These are phyloP conservation scores for Sclerurus mexicanus DNA, from an alignment of 2,113 vertebrate species.

Conservation along the genomic window DNA sequence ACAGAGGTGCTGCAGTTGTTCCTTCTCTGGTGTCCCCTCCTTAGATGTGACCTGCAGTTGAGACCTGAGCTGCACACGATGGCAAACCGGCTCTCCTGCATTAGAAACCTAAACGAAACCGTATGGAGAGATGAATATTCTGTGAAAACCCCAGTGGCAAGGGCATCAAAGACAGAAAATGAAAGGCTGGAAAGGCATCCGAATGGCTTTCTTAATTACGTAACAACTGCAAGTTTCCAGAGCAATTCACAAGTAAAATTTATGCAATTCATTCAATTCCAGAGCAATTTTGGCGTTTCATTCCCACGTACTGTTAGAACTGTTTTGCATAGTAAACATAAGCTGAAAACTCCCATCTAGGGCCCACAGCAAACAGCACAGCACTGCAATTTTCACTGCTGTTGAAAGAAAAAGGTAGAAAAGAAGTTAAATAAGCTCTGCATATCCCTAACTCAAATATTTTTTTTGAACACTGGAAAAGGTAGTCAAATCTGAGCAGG, in stretches of 20 bases:
- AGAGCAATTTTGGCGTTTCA: not conserved
- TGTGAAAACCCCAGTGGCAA: not conserved
- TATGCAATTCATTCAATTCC: not conserved
- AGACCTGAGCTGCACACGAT: not conserved
- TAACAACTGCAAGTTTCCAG: conserved; percentile 32
- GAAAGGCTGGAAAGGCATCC: conserved; percentile 9
- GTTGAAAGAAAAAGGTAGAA: not conserved
- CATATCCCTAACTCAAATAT: not conserved
- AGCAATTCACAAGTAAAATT: not conserved
- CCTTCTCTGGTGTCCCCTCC: not conserved
- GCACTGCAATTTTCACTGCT: not conserved
- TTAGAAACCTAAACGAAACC: conserved; percentile 29
- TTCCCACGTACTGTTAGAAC: not conserved
- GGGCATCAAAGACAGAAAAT: conserved; percentile 40
- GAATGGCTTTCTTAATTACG: conserved; percentile 14
- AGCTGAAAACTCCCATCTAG: not conserved
- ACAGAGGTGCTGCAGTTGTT: not conserved
- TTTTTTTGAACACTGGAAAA: not conserved
- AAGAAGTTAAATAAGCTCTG: not conserved
- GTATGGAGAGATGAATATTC: conserved; percentile 39
- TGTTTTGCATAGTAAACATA: not conserved
- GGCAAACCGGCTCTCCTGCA: not conserved
- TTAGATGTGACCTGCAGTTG: conserved; percentile 1
- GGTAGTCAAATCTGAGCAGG: not conserved
- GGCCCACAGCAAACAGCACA: not conserved